Evolutionary conservation across 2,888 invertebrate genomes (phyloP).

Genomic region (Alcis repandata): DNA sequence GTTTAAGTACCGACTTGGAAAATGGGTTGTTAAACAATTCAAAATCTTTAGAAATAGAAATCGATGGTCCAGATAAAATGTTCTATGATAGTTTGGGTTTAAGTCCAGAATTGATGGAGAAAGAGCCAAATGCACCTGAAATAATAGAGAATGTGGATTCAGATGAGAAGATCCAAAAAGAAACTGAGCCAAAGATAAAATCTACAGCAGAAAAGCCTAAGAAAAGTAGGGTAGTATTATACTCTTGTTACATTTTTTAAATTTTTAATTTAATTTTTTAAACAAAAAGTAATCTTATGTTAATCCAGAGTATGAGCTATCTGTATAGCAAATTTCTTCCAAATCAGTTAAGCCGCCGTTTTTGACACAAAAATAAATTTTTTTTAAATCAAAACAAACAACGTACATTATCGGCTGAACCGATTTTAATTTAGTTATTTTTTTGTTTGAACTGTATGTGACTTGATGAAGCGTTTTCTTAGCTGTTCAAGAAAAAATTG

Average conservation of each 20-base stretch:
- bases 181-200: conserved; percentile 10
- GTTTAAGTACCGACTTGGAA: conserved; percentile 23
- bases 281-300: background rate
- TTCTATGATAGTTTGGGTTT: conserved; percentile 28
- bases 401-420: too few relatives aligned
- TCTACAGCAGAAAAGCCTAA: conserved; percentile 1
- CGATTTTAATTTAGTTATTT: too few relatives aligned
- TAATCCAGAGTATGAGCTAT: too few relatives aligned
- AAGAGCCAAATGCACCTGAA: conserved; percentile 13
- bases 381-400: too few relatives aligned
- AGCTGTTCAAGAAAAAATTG: too few relatives aligned
- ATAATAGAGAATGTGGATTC: background rate
- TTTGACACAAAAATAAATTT: too few relatives aligned
- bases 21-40: conserved; percentile 28
- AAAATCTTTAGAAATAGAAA: conserved; percentile 27
- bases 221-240: conserved; percentile 8
- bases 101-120: conserved; percentile 25
- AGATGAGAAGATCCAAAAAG: background rate
- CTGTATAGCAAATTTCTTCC: too few relatives aligned
- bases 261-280: background rate
- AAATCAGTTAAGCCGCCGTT: too few relatives aligned
- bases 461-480: too few relatives aligned
- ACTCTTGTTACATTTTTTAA: background rate
- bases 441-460: too few relatives aligned
- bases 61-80: conserved; percentile 28